Percentiles rank a stretch among this genome's conserved stretches.
Evolutionary conservation across 2,888 invertebrate genomes (phyloP).

Genomic region (Colletes collaris): DNA sequence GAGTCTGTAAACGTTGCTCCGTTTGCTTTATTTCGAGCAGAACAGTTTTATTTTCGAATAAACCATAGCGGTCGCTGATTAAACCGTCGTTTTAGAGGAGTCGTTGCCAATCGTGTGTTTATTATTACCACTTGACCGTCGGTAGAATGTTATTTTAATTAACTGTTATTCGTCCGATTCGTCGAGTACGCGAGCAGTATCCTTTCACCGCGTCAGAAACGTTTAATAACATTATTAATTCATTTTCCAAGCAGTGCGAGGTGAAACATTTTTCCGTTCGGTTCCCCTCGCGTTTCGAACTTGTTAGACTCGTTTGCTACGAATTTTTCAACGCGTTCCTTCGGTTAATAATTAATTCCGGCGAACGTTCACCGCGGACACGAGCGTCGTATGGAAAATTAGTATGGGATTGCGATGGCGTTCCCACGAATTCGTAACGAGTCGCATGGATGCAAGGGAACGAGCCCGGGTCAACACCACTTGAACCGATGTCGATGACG

Average conservation of each 20-base stretch:
- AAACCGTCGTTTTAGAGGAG: slow-evolving; percentile 9
- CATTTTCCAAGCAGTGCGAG: not conserved
- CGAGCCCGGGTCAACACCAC: slow-evolving; percentile 79
- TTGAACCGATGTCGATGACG: slow-evolving; percentile 81
- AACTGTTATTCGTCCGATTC: slow-evolving; percentile 25
- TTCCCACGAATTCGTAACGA: slow-evolving; percentile 79
- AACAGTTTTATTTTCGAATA: not conserved
- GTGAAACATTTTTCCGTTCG: not conserved
- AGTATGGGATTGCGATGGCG: slow-evolving; percentile 56
- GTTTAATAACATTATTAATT: slow-evolving; percentile 12
- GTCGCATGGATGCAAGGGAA: slow-evolving; percentile 72
- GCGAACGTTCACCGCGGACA: not conserved
- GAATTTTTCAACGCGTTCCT: not conserved
- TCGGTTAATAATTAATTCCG: slow-evolving; percentile 6
- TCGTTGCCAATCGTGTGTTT: not conserved
- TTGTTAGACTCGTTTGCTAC: slow-evolving; percentile 19
- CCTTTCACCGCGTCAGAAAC: slow-evolving; percentile 35
- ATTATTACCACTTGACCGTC: slow-evolving; percentile 3
- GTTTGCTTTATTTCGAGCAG: not conserved
- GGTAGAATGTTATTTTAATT: slow-evolving; percentile 29
- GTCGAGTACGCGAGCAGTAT: slow-evolving; percentile 9
- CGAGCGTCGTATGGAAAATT: slow-evolving; percentile 26
- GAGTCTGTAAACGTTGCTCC: not conserved
- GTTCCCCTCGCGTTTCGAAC: not conserved
- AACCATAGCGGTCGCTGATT: not conserved